These are phyloP conservation scores for Noctua fimbriata DNA, from an alignment of 2,888 invertebrate species.

Conservation along the genomic window DNA sequence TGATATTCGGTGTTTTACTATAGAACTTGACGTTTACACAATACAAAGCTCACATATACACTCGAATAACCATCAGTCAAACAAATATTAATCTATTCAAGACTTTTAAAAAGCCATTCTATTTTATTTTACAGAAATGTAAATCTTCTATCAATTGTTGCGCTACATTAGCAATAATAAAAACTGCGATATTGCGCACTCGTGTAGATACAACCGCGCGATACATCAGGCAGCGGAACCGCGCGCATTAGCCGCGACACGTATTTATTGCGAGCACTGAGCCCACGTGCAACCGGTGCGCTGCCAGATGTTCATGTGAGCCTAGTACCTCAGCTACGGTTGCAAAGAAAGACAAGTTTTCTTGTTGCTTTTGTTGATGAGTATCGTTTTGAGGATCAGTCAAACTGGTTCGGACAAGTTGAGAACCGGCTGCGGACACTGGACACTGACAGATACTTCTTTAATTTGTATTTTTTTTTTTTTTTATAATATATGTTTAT, in stretches of 20 bases:
- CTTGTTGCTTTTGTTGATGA: neutral
- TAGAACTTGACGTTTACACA: neutral
- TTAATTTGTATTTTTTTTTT: no score
- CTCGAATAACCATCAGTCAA: neutral
- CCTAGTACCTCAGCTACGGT: neutral
- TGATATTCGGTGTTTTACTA: neutral
- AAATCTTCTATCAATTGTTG: neutral
- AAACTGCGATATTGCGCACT: neutral
- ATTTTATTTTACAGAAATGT: neutral
- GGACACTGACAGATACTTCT: neutral
- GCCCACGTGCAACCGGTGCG: slow-evolving; percentile 11
- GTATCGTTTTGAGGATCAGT: neutral
- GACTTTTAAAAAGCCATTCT: neutral
- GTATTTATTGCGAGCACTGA: slow-evolving; percentile 1
- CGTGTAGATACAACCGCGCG: neutral
- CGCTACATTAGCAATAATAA: slow-evolving; percentile 3
- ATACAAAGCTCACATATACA: neutral
- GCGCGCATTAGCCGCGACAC: slow-evolving; percentile 4
- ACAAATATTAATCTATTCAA: neutral
- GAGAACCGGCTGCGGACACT: neutral
- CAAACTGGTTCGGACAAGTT: neutral
- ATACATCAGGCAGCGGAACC: neutral
- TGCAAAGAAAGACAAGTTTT: neutral
- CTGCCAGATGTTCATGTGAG: neutral
- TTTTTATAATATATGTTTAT: no score